Conservation (phyloP, 2,113 vertebrate species). For the Scopus umbretta region DNA sequence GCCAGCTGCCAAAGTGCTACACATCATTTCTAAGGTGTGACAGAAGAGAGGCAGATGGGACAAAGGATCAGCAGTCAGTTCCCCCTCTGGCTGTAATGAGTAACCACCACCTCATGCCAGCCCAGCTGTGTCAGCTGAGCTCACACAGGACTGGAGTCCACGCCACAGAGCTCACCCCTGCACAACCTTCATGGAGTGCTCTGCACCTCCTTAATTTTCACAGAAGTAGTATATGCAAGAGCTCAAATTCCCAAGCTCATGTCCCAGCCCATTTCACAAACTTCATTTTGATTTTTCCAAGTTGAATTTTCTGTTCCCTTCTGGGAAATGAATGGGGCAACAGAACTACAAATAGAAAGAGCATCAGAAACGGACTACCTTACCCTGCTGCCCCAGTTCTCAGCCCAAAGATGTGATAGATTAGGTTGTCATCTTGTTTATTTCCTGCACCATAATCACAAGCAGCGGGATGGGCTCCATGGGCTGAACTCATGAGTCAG, state of each 20-base stretch:
- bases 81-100: not conserved
- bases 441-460: conserved; percentile 6
- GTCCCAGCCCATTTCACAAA: not conserved
- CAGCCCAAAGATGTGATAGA: not conserved
- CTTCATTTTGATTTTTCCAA: not conserved
- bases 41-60: not conserved
- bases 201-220: not conserved
- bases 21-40: not conserved
- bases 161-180: not conserved
- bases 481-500: conserved; percentile 32
- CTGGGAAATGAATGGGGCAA: not conserved
- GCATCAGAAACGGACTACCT: not conserved
- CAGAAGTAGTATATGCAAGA: not conserved
- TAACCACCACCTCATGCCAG: not conserved
- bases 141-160: not conserved
- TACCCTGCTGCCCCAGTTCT: not conserved
- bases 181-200: not conserved
- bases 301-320: not conserved
- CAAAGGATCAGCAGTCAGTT: not conserved
- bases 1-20: not conserved
- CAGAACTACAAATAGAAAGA: not conserved
- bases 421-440: not conserved
- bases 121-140: rapidly evolving
- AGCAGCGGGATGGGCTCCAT: not conserved
- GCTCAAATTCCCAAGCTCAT: not conserved